These are phyloP conservation scores for Kryptopterus vitreolus DNA, from an alignment of 2,797 vertebrate species.

Conservation along the genomic window DNA sequence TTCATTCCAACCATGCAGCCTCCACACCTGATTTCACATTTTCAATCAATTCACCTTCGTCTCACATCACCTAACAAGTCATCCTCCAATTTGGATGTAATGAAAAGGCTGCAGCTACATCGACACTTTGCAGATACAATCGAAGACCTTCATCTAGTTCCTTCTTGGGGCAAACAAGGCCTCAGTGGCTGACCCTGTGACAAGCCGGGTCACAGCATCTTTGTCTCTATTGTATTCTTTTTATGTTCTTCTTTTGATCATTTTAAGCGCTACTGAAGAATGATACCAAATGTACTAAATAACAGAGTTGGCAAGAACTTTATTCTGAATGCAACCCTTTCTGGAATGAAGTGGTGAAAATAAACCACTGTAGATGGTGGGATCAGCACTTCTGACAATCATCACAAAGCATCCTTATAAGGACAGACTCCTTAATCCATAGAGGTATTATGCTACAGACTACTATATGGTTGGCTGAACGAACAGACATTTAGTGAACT, in stretches of 20 bases:
- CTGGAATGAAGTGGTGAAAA: slow-evolving; percentile 1
- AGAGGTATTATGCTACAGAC: background rate
- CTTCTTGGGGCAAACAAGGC: background rate
- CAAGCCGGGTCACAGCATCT: background rate
- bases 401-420: background rate
- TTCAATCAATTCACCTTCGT: background rate
- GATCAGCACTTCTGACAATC: background rate
- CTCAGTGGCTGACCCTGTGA: background rate
- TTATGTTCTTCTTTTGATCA: background rate
- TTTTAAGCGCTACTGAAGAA: background rate
- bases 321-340: slow-evolving; percentile 1
- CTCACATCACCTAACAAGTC: background rate
- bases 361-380: background rate
- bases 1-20: background rate
- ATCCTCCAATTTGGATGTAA: background rate
- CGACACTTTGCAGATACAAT: background rate
- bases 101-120: background rate
- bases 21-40: background rate
- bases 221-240: background rate
- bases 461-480: background rate
- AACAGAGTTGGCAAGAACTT: background rate
- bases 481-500: background rate
- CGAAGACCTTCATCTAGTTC: background rate
- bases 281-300: background rate
- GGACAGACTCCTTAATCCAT: background rate